These are phyloP conservation scores for Gryllus bimaculatus DNA, from an alignment of 1,140 invertebrate species.

Conservation along the genomic window DNA sequence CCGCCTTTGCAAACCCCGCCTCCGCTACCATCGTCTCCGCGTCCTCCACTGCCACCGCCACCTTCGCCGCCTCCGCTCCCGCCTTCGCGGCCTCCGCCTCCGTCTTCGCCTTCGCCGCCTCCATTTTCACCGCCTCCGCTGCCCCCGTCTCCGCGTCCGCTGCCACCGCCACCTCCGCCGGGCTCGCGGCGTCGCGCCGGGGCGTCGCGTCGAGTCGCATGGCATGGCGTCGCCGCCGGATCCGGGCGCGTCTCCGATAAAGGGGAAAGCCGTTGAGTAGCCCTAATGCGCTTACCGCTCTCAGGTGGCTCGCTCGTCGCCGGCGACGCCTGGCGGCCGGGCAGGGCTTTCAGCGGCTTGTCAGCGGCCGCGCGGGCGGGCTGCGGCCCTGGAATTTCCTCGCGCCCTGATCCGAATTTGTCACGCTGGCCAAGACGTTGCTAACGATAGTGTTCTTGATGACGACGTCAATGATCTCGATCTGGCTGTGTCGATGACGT, in stretches of 20 bases:
- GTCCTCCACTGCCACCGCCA: neutral
- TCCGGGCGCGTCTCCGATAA: neutral
- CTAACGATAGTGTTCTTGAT: too few species aligned
- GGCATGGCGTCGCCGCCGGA: neutral
- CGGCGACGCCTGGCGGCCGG: neutral
- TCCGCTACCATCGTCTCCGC: neutral
- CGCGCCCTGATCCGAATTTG: neutral
- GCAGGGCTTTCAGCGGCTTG: neutral
- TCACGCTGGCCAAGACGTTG: too few species aligned
- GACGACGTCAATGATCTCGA: neutral
- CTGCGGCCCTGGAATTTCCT: neutral
- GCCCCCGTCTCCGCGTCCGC: too few species aligned
- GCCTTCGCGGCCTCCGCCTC: too few species aligned
- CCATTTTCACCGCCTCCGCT: too few species aligned
- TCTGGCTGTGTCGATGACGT: neutral
- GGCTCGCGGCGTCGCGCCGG: too few species aligned
- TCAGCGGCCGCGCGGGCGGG: neutral
- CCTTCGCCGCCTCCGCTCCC: neutral
- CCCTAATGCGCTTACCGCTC: neutral
- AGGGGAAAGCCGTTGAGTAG: neutral
- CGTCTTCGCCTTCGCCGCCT: too few species aligned
- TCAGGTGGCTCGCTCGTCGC: neutral
- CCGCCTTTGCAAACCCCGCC: too few species aligned
- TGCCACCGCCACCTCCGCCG: too few species aligned
- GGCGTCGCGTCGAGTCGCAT: neutral